Evolutionary conservation across 2,888 invertebrate species (phyloP).

Genomic region (Vesta saturnalis): DNA sequence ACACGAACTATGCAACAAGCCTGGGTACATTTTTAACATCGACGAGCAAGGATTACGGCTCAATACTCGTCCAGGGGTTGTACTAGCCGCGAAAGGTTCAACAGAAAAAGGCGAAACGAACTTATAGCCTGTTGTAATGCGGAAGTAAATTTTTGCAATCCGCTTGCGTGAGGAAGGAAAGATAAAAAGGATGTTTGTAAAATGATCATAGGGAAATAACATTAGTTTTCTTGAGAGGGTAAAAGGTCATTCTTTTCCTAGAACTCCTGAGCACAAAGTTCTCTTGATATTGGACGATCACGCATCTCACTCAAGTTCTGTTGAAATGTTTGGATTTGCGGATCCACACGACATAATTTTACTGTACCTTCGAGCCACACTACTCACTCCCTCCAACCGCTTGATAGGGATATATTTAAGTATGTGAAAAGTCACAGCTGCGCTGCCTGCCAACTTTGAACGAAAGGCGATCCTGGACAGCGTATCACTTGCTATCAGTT

Average conservation of each 20-base stretch:
- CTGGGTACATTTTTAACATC: not conserved
- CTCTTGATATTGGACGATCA: not conserved
- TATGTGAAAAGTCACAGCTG: not conserved
- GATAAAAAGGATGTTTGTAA: not conserved
- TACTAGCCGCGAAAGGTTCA: not conserved
- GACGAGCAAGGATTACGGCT: not conserved
- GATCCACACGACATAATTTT: too few species aligned
- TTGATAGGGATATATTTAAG: not conserved
- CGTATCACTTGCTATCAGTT: constrained; percentile 8
- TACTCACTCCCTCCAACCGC: not conserved
- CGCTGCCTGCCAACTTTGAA: constrained; percentile 2
- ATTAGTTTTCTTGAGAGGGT: too few species aligned
- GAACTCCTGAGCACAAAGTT: too few species aligned
- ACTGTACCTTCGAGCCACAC: not conserved
- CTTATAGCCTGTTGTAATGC: too few species aligned
- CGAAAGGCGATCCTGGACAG: not conserved
- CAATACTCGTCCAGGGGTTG: not conserved
- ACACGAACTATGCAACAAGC: not conserved
- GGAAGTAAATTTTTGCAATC: too few species aligned
- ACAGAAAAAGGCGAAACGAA: not conserved
- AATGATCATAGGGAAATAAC: not conserved
- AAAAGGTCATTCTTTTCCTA: too few species aligned
- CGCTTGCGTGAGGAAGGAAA: not conserved
- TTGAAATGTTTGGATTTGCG: not conserved
- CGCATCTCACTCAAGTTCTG: not conserved